Percentiles rank a stretch among this genome's conserved stretches.
Evolutionary conservation across 1,140 invertebrate genomes (phyloP).

Genomic region (Drosophila busckii): DNA sequence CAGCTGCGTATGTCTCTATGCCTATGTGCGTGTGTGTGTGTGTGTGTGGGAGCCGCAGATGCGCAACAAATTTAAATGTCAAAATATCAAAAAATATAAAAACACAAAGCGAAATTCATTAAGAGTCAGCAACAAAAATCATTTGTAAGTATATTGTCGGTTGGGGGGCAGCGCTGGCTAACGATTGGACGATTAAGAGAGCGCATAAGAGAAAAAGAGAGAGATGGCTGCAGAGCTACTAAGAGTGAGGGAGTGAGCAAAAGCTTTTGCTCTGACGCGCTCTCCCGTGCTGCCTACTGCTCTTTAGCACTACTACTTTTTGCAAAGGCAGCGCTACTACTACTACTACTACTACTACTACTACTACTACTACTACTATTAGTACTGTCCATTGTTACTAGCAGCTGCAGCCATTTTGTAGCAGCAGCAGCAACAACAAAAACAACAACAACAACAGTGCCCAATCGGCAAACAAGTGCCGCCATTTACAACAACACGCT

Average conservation of each 20-base stretch:
- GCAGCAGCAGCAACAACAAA: conserved; percentile 15
- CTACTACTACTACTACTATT: no score
- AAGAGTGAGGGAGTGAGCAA: not conserved
- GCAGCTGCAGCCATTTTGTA: conserved; percentile 30
- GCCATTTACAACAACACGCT: no score
- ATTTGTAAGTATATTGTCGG: no score
- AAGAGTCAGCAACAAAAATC: conserved; percentile 20
- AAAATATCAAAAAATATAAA: conserved; percentile 6
- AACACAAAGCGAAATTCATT: conserved; percentile 9
- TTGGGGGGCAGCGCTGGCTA: conserved; percentile 9
- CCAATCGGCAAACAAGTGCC: not conserved
- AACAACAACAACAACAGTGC: conserved; percentile 6
- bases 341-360: no score
- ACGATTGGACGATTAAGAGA: conserved; percentile 22
- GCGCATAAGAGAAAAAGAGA: conserved; percentile 6
- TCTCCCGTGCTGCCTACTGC: conserved; percentile 17
- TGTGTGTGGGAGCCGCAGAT: conserved; percentile 17
- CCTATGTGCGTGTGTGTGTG: conserved; percentile 1
- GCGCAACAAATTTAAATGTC: conserved; percentile 38
- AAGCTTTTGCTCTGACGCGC: conserved; percentile 9
- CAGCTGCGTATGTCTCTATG: conserved; percentile 10
- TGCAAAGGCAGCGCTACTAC: no score
- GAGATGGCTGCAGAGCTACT: not conserved
- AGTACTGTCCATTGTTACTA: not conserved
- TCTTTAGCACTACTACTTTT: not conserved